Base-by-base conservation (phyloP, 2,797 vertebrate species). In the Neosalanx taihuensis region DNA sequence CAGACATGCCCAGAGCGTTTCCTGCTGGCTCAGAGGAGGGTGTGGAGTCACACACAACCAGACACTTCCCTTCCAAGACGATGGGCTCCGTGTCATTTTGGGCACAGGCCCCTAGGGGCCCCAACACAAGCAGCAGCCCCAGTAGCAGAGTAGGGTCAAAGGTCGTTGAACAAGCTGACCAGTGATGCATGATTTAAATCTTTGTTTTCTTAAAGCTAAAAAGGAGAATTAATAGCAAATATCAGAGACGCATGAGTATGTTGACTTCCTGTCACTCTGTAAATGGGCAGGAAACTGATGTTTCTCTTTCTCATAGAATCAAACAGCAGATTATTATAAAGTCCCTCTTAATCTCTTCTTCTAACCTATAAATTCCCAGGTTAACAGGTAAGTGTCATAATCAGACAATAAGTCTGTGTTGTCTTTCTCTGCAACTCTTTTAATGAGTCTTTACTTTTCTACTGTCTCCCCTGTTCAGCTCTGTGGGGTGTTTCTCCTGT, bases 11-110 rank as follows among this genome's bases (percentile, higher is more conserved):
- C 81, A 93, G 79, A 9, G 92, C 92, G 6, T 89, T 93, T 0
- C 91, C 90, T 0, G 88, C 87, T 0, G 91, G 91, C 81, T 93
- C 93, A 0, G 91, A 90, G 0, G 91, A 91, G 0, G 93, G 92
- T 12, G 91, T 93, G 61, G 93, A 94, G 79, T 94, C 93, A 58
- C 93, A 94, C 1, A 94, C 92, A 10, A 94, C 93, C 79, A 94
- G 77, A 67, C 93, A 94, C 77, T 94, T 94, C 7, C 93, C 93
- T 81, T 94, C 91, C 0, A 94, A 88, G 49, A 94, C 89, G 67
- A 94, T 93, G 69, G 93, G 93, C 82, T 94, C 93, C 0, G 93
- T 94, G 88, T 94, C 93, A 68, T 94, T 94, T 84, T 94, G 93
- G 31, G 79, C 87, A 65, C 70, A 72, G 46, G 80, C 83, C 70